phyloP scores from a whole-genome alignment of 2,888 invertebrate species.

The Taphrorychus bicolor region DNA sequence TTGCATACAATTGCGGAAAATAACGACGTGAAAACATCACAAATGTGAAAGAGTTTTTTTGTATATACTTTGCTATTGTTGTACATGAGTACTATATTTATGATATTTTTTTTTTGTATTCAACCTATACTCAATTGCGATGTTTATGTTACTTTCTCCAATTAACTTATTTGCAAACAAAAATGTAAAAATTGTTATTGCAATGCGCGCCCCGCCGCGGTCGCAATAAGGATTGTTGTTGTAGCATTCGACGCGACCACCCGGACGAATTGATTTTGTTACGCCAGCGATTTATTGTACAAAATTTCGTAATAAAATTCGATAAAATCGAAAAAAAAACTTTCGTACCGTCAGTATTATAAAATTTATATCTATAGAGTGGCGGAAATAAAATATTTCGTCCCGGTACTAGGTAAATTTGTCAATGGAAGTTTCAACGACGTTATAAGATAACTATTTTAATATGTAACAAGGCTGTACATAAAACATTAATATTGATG shows the following conservation, averaged over 20 bases:
- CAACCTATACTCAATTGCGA: conserved; percentile 51
- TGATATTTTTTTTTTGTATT: conserved; percentile 53
- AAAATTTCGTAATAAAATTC: conserved; percentile 50
- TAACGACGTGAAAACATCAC: conserved; percentile 16
- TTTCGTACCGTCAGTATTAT: conserved; percentile 57
- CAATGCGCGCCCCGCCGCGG: conserved; percentile 12
- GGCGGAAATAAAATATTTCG: conserved; percentile 47
- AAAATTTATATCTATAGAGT: conserved; percentile 6
- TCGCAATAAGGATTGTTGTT: conserved; percentile 43
- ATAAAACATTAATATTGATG: conserved; percentile 58
- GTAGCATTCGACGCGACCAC: not conserved
- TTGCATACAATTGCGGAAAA: conserved; percentile 15
- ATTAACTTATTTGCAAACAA: conserved; percentile 44
- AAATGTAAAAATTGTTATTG: conserved; percentile 46
- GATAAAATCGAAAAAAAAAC: conserved; percentile 44
- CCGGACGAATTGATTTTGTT: conserved; percentile 45
- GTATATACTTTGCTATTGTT: conserved; percentile 51
- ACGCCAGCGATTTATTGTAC: conserved; percentile 52
- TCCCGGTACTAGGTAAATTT: conserved; percentile 46
- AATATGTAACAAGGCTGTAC: conserved; percentile 60
- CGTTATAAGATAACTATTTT: conserved; percentile 57
- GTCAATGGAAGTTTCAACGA: conserved; percentile 55
- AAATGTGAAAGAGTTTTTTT: conserved; percentile 37
- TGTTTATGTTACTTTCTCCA: conserved; percentile 45
- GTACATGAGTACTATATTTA: conserved; percentile 54